phyloP scores from a whole-genome alignment of 2,113 vertebrate genomes.

The Hypanus sabinus region DNA sequence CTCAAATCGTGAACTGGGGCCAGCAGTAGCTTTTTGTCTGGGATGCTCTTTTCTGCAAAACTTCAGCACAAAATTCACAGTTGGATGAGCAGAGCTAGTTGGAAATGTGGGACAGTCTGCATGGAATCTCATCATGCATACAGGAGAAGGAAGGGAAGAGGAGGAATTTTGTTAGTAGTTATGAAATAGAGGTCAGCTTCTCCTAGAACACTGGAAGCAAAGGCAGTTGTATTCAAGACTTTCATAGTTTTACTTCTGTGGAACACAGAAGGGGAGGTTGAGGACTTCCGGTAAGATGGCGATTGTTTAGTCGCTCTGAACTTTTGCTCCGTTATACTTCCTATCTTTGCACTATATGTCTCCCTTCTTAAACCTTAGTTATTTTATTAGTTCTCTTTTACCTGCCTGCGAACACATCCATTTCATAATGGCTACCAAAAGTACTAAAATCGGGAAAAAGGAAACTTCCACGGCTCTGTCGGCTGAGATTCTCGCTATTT shows the following conservation, averaged over 20 bases:
- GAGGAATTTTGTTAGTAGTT: neutral
- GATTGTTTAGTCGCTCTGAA: too few species aligned
- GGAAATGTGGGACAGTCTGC: neutral
- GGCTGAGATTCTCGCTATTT: too few species aligned
- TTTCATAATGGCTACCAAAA: too few species aligned
- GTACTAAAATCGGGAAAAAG: too few species aligned
- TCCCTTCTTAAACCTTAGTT: too few species aligned
- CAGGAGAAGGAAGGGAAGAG: neutral
- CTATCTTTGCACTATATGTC: too few species aligned
- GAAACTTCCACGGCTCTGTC: too few species aligned
- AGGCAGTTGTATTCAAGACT: neutral
- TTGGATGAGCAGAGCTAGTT: neutral
- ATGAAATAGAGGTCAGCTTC: neutral
- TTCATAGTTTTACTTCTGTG: neutral
- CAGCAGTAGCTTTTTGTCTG: neutral
- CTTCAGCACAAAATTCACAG: neutral
- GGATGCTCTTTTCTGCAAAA: neutral
- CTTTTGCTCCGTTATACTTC: too few species aligned
- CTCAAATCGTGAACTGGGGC: neutral
- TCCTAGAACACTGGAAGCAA: neutral
- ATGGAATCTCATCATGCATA: neutral
- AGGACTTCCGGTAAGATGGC: too few species aligned
- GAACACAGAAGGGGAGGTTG: neutral
- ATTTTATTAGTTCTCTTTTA: too few species aligned
- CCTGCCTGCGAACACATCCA: too few species aligned